Conservation (phyloP, 2,113 vertebrate species). For the Vulpes lagopus region DNA sequence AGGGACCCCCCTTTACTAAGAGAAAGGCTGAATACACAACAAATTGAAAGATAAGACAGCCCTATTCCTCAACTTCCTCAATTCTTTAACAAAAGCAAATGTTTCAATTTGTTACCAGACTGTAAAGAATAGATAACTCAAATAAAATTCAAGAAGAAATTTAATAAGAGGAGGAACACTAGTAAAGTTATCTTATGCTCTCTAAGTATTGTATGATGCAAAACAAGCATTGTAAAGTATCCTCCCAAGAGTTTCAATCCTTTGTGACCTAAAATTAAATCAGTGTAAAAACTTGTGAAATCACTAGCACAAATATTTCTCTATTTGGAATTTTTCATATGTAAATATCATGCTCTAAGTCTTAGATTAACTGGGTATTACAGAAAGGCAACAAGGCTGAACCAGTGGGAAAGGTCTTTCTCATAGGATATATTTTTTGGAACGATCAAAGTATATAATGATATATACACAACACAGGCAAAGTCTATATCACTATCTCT, state of each 20-base stretch:
- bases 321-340: neutral
- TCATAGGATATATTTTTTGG: neutral
- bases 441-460: neutral
- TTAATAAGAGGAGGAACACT: constrained; percentile 61
- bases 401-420: neutral
- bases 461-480: neutral
- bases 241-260: neutral
- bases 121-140: constrained; percentile 70
- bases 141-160: constrained; percentile 63
- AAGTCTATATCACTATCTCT: neutral
- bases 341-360: neutral
- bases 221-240: neutral
- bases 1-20: constrained; percentile 83
- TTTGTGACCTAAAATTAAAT: neutral
- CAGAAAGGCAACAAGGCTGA: neutral
- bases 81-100: constrained; percentile 67
- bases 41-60: constrained; percentile 73
- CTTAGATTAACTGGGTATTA: neutral
- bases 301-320: neutral
- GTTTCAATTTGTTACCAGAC: neutral
- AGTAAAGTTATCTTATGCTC: neutral
- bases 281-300: constrained; percentile 47
- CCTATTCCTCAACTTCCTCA: neutral
- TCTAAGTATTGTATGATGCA: neutral
- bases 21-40: constrained; percentile 80